These are phyloP conservation scores for Sebastes cheni DNA, from an alignment of 2,797 vertebrate species.

Conservation along the genomic window DNA sequence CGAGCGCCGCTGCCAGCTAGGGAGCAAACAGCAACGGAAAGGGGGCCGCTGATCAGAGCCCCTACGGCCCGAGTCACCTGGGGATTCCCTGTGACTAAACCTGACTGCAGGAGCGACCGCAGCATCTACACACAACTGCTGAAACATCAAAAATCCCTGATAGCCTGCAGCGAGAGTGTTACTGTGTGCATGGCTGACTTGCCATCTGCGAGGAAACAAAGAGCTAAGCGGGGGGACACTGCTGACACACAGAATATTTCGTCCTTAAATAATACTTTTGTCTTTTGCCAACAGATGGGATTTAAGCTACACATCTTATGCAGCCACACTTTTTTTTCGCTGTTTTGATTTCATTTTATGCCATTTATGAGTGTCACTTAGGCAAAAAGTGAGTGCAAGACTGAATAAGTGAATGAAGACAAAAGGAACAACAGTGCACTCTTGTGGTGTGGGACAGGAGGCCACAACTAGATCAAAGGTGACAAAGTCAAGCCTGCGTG, in stretches of 20 bases:
- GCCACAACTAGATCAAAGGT: constrained; percentile 36
- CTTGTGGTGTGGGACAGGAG: constrained; percentile 66
- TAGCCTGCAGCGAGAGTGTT: constrained; percentile 49
- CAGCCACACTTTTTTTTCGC: background rate
- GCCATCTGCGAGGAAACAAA: constrained; percentile 46
- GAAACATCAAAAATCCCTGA: constrained; percentile 58
- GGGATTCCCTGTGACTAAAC: constrained; percentile 69
- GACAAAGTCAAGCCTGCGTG: background rate
- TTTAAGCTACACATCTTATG: background rate
- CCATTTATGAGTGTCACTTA: background rate
- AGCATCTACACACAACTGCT: constrained; percentile 56
- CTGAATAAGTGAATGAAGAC: constrained; percentile 14
- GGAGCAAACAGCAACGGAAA: constrained; percentile 35
- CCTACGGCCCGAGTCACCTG: constrained; percentile 50
- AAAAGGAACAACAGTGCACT: constrained; percentile 71
- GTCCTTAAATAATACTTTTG: constrained; percentile 33
- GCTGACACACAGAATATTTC: constrained; percentile 42
- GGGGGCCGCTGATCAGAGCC: constrained; percentile 33
- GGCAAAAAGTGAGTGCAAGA: background rate
- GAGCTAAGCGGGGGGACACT: constrained; percentile 18
- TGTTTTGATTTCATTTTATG: background rate
- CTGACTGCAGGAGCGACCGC: constrained; percentile 46
- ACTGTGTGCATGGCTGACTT: constrained; percentile 37
- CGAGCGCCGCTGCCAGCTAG: constrained; percentile 16
- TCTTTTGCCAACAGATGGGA: constrained; percentile 16